A percentile compares a stretch with the other conserved stretches of the same genome.
Evolutionary conservation across 2,888 invertebrate species (phyloP).

Genomic region (Pyralis farinalis): DNA sequence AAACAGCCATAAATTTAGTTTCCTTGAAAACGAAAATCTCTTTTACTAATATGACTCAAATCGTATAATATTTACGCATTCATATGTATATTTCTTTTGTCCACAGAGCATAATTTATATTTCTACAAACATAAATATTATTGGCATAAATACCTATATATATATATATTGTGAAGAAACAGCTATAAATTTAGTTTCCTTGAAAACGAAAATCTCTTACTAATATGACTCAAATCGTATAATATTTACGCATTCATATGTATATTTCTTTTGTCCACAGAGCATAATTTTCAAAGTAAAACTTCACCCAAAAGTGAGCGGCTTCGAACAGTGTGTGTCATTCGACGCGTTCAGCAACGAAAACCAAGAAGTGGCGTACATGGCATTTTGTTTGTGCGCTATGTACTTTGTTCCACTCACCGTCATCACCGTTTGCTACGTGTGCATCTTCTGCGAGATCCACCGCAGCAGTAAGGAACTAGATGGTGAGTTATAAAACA

Average conservation of each 20-base stretch:
- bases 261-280: constrained; percentile 74
- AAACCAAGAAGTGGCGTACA: constrained; percentile 85
- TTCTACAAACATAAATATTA: too few relatives aligned
- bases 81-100: constrained; percentile 32
- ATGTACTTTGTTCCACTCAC: constrained; percentile 89
- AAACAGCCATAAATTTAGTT: too few relatives aligned
- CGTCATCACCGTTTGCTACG: constrained; percentile 87
- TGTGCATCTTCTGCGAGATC: constrained; percentile 88
- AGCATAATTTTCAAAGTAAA: constrained; percentile 87
- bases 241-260: background rate
- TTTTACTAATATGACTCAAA: too few relatives aligned
- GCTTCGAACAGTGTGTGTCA: constrained; percentile 89
- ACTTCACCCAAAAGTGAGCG: constrained; percentile 82
- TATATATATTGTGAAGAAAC: too few relatives aligned
- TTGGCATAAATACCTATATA: too few relatives aligned
- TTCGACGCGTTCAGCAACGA: constrained; percentile 86
- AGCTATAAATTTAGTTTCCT: too few relatives aligned
- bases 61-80: background rate
- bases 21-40: too few relatives aligned
- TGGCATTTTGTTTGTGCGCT: constrained; percentile 85
- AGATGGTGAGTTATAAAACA: constrained; percentile 61
- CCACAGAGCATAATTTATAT: constrained; percentile 86
- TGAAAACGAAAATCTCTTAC: too few relatives aligned
- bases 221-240: too few relatives aligned
- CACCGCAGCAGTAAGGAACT: constrained; percentile 83